Evolutionary conservation across 2,113 vertebrate genomes (phyloP), one percentile per base, ranked within the genome.

Genomic region (Pachyramphus minor): DNA sequence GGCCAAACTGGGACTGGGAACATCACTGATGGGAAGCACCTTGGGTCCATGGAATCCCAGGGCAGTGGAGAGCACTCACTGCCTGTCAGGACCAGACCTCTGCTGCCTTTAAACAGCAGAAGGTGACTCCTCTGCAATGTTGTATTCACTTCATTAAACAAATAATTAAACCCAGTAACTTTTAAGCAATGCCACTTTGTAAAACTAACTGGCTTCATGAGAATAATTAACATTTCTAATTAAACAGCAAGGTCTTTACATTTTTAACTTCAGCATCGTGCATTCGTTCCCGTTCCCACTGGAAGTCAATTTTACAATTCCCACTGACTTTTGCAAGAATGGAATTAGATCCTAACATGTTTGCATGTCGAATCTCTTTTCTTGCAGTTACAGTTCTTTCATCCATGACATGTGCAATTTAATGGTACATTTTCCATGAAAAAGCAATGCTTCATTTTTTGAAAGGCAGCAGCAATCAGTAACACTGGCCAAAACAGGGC

Each of bases 281-380:
- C 12, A 0, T 31, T 93, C 80, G 58, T 47, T 89, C 45, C 42
- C 0, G 0, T 53, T 69, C 37, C 41, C 56, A 50, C 79, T 47
- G 71, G 28, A 84, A 89, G 59, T 25, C 55, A 80, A 6, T 94
- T 81, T 79, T 55, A 92, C 78, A 92, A 67, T 28, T 74, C n/a
- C n/a, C 52, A 78, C 66, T 80, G 55, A 91, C 69, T 94, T 62
- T 41, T 35, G 21, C 44, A 53, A 93, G 60, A 96, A 93, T 50
- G 49, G 86, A 96, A 96, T 91, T 93, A 78, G 69, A 77, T 76
- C 62, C 53, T 56, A 69, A 95, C 59, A n/a, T 84, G 93, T 91
- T 90, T 95, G 89, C 93, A 91, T 84, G 93, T 59, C 93, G 72
- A 53, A 83, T 58, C 78, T 93, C 59, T 86, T 96, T 91, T 94